A percentile compares a stretch with the other conserved stretches of the same genome.
phyloP scores from a whole-genome alignment of 2,797 vertebrate genomes.

The Molothrus ater region DNA sequence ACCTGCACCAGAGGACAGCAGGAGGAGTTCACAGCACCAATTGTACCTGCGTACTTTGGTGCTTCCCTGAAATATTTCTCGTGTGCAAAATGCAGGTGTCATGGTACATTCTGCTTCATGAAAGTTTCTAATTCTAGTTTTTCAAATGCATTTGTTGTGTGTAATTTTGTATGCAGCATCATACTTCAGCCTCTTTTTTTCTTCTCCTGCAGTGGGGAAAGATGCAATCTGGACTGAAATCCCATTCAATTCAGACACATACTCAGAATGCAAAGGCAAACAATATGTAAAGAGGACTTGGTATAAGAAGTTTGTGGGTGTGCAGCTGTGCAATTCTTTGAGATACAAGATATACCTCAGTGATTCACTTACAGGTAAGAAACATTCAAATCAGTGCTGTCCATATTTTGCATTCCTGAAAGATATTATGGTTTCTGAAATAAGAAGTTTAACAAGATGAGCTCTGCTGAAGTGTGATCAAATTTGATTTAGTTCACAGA shows the following conservation, averaged over 20 bases:
- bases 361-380: constrained; percentile 92
- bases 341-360: constrained; percentile 99
- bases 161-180: not conserved
- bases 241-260: constrained; percentile 87
- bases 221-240: constrained; percentile 98
- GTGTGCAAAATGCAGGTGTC: not conserved
- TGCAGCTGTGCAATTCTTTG: constrained; percentile 97
- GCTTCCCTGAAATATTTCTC: not conserved
- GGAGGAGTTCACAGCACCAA: not conserved
- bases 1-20: not conserved
- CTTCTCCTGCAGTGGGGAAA: constrained; percentile 83
- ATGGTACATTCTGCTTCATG: not conserved
- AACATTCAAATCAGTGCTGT: not conserved
- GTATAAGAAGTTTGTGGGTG: constrained; percentile 98
- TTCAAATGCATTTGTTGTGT: not conserved
- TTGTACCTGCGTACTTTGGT: not conserved
- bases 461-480: not conserved
- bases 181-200: not conserved
- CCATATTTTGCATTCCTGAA: not conserved
- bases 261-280: constrained; percentile 93
- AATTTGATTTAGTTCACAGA: not conserved
- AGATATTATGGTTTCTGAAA: not conserved
- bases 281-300: constrained; percentile 96
- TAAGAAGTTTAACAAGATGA: not conserved
- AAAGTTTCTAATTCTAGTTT: not conserved